Base-by-base conservation (phyloP, 2,797 vertebrate genomes). In the Xerus rutilus region DNA sequence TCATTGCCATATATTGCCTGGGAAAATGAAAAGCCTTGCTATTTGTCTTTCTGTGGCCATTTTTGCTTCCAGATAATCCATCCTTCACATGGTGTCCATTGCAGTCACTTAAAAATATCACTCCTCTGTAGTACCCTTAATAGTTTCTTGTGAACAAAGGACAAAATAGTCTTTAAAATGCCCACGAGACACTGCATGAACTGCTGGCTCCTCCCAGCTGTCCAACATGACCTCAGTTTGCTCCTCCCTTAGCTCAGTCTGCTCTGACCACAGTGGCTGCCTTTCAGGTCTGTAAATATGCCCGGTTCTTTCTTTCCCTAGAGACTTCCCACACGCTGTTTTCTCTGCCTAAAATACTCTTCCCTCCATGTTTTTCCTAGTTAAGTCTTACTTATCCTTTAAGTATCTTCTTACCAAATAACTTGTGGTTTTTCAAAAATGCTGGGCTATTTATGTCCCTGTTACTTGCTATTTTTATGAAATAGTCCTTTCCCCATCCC, bases 241-340 rank as follows among this genome's bases (percentile, higher is more conserved):
- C 49, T 62, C 23, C 54, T n/a, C 13, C 23, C 47, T 18, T n/a
- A 6, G 30, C 10, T 25, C 15, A 5, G 18, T 2, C 0, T 5
- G 5, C 67, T 73, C 47, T 57, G 32, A 17, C 85, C 92, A 90
- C 89, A 88, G 2, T 47, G 77, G 28, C 28, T 45, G 47, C 35
- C 59, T 92, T 93, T 96, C 72, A 78, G 79, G 45, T 73, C 62
- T 81, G 54, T 32, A 47, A n/a, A 32, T n/a, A 83, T 4, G 32
- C 62, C 87, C 45, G 64, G 30, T 21, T 65, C 39, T 35, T 67
- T 17, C 78, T 49, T 47, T 81, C 79, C 86, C 93, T 13, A 20
- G 88, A 64, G 79, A 59, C 94, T 94, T 92, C 94, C 92, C 95
- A 97, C 93, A 89, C 79, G 45, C 77, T 92, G 93, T 96, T 96